These are phyloP conservation scores for Lepidochrysops patricia DNA, from an alignment of 2,888 invertebrate genomes.

Conservation along the genomic window DNA sequence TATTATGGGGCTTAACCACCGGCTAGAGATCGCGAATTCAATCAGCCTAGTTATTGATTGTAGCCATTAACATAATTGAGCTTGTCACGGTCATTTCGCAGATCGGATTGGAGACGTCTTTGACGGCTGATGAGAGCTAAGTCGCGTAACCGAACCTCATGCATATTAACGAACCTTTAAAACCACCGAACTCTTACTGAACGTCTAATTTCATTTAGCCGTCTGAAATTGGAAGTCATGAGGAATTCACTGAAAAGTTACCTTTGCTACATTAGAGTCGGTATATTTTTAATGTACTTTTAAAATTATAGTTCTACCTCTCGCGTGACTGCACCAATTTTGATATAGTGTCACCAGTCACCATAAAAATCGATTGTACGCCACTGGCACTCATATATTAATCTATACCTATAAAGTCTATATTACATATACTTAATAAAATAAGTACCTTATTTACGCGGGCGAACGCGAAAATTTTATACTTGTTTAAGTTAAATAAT, in stretches of 20 bases:
- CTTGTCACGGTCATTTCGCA: conserved; percentile 59
- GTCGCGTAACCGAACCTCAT: conserved; percentile 48
- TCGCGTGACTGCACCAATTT: background rate
- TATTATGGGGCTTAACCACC: conserved; percentile 2
- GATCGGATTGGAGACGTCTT: conserved; percentile 54
- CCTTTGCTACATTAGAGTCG: background rate
- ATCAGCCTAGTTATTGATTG: conserved; percentile 39
- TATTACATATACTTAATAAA: too few relatives aligned
- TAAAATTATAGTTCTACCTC: background rate
- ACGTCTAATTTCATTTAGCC: conserved; percentile 38
- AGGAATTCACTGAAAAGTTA: background rate
- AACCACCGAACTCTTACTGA: conserved; percentile 37
- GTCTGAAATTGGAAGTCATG: conserved; percentile 20
- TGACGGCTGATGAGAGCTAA: conserved; percentile 60
- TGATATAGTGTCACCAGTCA: background rate
- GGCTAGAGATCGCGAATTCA: conserved; percentile 13
- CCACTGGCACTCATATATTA: background rate
- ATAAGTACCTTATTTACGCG: too few relatives aligned
- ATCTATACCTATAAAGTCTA: too few relatives aligned
- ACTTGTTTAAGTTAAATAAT: too few relatives aligned
- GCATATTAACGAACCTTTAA: conserved; percentile 52
- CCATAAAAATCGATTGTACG: background rate
- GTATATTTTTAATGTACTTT: background rate
- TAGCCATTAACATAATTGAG: conserved; percentile 70
- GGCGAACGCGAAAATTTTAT: too few relatives aligned